These are phyloP conservation scores for Leptura quadrifasciata DNA, from an alignment of 2,888 invertebrate species.

Conservation along the genomic window DNA sequence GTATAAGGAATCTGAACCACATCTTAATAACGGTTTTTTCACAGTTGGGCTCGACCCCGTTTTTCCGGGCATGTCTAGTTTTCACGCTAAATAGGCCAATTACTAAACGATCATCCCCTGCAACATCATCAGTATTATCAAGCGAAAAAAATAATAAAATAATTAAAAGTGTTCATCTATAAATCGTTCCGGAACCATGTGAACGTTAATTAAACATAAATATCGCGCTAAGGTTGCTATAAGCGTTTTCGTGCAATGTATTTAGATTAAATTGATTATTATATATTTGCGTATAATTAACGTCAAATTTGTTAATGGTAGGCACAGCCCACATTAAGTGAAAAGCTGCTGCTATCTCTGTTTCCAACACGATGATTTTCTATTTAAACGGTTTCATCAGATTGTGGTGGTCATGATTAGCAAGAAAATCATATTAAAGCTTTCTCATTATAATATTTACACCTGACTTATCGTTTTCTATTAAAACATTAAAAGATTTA, in stretches of 20 bases:
- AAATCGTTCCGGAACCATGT: neutral
- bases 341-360: constrained; percentile 67
- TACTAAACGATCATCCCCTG: too few relatives aligned
- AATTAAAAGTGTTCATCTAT: neutral
- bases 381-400: constrained; percentile 65
- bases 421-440: constrained; percentile 64
- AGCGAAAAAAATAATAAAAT: neutral
- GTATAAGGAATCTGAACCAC: too few relatives aligned
- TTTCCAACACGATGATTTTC: constrained; percentile 68
- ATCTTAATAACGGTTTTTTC: too few relatives aligned
- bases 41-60: too few relatives aligned
- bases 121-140: neutral
- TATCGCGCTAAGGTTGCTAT: constrained; percentile 40
- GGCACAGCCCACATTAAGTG: constrained; percentile 56
- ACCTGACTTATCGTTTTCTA: constrained; percentile 53
- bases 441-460: constrained; percentile 57
- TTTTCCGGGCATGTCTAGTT: too few relatives aligned
- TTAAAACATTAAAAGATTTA: constrained; percentile 33
- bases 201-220: constrained; percentile 11
- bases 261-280: constrained; percentile 42
- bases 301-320: constrained; percentile 49
- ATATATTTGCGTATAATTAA: constrained; percentile 51
- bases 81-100: too few relatives aligned
- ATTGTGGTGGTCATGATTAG: constrained; percentile 66
- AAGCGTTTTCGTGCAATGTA: constrained; percentile 42